Evolutionary conservation across 2,113 vertebrate genomes (phyloP).

Genomic region (Lichenostomus cassidix): DNA sequence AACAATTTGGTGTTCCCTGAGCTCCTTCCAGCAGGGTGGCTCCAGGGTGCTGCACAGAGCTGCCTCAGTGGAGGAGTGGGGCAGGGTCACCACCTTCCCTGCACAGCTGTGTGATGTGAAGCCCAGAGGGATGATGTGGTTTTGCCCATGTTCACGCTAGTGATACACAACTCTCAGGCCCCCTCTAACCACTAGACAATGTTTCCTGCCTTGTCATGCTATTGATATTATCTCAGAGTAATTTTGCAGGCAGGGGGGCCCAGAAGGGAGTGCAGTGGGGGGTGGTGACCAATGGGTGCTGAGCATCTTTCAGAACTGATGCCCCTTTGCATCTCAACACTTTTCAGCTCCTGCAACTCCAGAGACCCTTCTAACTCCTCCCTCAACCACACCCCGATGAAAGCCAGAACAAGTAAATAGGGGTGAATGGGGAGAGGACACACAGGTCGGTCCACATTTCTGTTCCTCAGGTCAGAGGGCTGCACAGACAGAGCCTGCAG

Average conservation of each 20-base stretch:
- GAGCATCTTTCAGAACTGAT: constrained; percentile 61
- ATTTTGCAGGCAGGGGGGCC: background rate
- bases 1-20: background rate
- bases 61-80: background rate
- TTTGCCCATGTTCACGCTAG: background rate
- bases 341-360: background rate
- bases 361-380: constrained; percentile 54
- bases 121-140: constrained; percentile 23
- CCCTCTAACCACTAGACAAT: constrained; percentile 52
- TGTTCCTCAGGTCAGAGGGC: background rate
- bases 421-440: background rate
- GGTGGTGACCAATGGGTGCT: constrained; percentile 5
- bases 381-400: constrained; percentile 10
- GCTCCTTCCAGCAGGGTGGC: background rate
- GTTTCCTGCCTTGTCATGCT: constrained; percentile 31
- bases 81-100: background rate
- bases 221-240: constrained; percentile 34
- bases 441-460: background rate
- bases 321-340: background rate
- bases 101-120: background rate
- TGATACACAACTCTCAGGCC: background rate
- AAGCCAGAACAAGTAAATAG: background rate
- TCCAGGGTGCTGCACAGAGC: background rate
- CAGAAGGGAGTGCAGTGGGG: background rate
- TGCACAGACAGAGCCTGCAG: background rate